Evolutionary conservation across 2,888 invertebrate genomes (phyloP), one percentile per base, ranked within the genome.

Genomic region (Chaitophorus viminalis): DNA sequence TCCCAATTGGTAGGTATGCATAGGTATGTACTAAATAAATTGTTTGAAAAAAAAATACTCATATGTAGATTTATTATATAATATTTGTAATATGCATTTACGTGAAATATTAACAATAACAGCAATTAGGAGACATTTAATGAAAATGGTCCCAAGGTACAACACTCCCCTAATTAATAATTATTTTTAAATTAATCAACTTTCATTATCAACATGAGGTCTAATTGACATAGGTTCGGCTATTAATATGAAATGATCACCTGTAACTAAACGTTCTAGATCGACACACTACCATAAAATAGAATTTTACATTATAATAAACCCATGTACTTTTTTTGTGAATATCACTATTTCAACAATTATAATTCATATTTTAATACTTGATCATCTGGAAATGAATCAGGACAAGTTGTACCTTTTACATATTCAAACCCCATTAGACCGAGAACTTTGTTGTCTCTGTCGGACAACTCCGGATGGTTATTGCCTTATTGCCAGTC

Each of bases 401-500:
- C 65, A 17, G 79, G 79, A 79, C 79, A 79, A 4, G 25, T 33
- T 78, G 78, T 17, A 90, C 89, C n/a, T n/a, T n/a, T n/a, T n/a
- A n/a, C n/a, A n/a, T n/a, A n/a, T n/a, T n/a, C n/a, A n/a, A n/a
- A n/a, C n/a, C n/a, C n/a, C n/a, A n/a, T n/a, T n/a, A n/a, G n/a
- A n/a, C n/a, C n/a, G n/a, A n/a, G n/a, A n/a, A n/a, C n/a, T n/a
- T n/a, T n/a, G n/a, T n/a, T n/a, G n/a, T 89, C 90, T 90, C 25
- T 90, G 11, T 54, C 54, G 2, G 11, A 8, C 18, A 54, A 54
- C 54, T 54, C 54, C 3, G 54, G 54, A 54, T 54, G 11, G 54
- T 54, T 17, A 54, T 54, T 6, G 54, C 54, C 18, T 54, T 54
- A 18, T 54, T 54, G 5, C 54, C 54, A 54, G 54, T 54, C 18